A percentile compares a stretch with the other conserved stretches of the same genome.
Conservation (phyloP, 2,113 vertebrate species). For the Strix aluco region DNA sequence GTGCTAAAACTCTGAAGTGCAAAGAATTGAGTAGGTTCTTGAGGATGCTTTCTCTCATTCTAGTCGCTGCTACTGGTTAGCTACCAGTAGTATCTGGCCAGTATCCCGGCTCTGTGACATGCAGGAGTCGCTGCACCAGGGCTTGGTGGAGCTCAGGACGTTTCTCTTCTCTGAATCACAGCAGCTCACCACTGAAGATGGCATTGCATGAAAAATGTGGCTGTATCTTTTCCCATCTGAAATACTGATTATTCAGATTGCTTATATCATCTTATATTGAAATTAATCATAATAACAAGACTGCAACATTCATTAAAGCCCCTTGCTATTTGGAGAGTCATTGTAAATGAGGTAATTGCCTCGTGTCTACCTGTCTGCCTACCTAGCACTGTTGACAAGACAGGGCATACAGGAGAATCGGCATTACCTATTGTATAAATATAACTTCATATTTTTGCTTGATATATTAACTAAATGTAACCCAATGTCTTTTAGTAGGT, state of each 20-base stretch:
- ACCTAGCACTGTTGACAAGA: fast-evolving
- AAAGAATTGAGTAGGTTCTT: background rate
- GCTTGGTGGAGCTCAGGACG: background rate
- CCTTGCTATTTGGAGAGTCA: background rate
- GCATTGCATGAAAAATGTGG: background rate
- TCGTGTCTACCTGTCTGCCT: background rate
- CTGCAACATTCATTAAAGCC: background rate
- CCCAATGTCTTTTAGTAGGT: background rate
- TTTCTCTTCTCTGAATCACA: background rate
- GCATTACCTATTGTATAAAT: background rate
- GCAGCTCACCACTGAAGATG: background rate
- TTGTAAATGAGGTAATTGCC: background rate
- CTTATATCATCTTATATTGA: background rate
- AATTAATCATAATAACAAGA: background rate
- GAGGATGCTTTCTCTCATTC: background rate
- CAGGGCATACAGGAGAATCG: background rate
- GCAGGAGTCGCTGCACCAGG: background rate
- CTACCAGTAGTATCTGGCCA: background rate
- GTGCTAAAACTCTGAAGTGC: background rate
- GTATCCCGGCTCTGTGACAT: background rate
- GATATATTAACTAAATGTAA: background rate
- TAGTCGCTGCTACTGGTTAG: background rate
- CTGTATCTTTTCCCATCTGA: background rate
- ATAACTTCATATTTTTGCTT: background rate
- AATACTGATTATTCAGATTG: background rate